Evolutionary conservation across 2,888 invertebrate genomes (phyloP).

Genomic region (Griposia aprilina): DNA sequence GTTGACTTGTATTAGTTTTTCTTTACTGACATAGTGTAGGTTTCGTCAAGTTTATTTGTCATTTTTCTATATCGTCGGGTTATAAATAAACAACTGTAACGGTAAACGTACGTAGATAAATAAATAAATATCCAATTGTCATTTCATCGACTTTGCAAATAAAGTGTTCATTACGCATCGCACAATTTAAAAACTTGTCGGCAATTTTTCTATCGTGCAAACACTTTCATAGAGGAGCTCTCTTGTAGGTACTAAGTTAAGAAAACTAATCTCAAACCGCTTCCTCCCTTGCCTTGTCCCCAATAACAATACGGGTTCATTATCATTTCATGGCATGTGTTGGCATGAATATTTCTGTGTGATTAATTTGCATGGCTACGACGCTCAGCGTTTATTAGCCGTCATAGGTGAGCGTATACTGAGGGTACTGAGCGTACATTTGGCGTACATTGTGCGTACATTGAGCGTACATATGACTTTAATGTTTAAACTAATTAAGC

Average conservation of each 20-base stretch:
- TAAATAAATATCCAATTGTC: not conserved
- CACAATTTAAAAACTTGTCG: not conserved
- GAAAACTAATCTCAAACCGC: slow-evolving; percentile 47
- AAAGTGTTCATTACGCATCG: not conserved
- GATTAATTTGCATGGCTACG: slow-evolving; percentile 86
- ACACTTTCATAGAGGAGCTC: not conserved
- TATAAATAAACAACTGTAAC: not conserved
- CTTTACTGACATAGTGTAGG: no score
- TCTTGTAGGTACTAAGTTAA: not conserved
- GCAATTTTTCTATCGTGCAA: not conserved
- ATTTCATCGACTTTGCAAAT: not conserved
- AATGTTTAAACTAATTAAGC: slow-evolving; percentile 64
- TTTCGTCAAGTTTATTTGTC: not conserved
- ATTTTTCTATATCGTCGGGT: not conserved
- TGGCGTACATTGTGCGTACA: slow-evolving; percentile 18
- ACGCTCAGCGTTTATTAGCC: slow-evolving; percentile 82
- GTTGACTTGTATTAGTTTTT: no score
- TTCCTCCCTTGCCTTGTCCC: slow-evolving; percentile 59
- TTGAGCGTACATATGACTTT: slow-evolving; percentile 33
- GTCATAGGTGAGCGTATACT: slow-evolving; percentile 71
- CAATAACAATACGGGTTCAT: slow-evolving; percentile 82
- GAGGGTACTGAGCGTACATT: slow-evolving; percentile 34
- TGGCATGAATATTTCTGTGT: slow-evolving; percentile 90
- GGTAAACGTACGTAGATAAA: not conserved
- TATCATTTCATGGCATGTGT: slow-evolving; percentile 90